phyloP scores from a whole-genome alignment of 2,113 vertebrate species.

The Ancistrus triradiatus region DNA sequence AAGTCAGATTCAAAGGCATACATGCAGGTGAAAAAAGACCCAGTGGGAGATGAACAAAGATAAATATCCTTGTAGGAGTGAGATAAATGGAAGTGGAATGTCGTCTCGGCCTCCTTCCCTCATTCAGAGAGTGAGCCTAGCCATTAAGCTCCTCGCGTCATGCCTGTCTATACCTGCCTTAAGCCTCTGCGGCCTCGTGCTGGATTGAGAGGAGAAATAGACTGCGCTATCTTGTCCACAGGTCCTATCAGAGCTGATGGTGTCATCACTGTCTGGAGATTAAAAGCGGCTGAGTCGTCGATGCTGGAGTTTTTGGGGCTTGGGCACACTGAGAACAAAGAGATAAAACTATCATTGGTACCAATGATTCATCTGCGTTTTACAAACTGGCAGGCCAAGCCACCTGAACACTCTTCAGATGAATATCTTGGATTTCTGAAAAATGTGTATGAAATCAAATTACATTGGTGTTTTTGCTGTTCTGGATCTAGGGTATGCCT shows the following conservation, averaged over 20 bases:
- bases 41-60: constrained; percentile 37
- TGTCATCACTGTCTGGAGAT: constrained; percentile 42
- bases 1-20: constrained; percentile 5
- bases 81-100: constrained; percentile 45
- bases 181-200: constrained; percentile 13
- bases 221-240: constrained; percentile 26
- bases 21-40: constrained; percentile 10
- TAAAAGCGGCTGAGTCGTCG: constrained; percentile 21
- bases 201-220: constrained; percentile 17
- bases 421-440: too few relatives aligned
- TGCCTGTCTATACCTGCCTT: constrained; percentile 33
- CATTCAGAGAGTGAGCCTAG: not conserved
- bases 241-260: constrained; percentile 36
- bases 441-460: too few relatives aligned
- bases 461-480: too few relatives aligned
- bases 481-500: too few relatives aligned
- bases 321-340: constrained; percentile 1
- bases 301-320: constrained; percentile 5
- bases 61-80: constrained; percentile 33
- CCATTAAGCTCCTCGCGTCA: constrained; percentile 5
- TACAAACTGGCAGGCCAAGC: not conserved
- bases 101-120: constrained; percentile 21
- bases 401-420: too few relatives aligned
- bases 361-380: constrained; percentile 9
- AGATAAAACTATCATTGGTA: constrained; percentile 16